These are phyloP conservation scores for Platalea minor DNA, from an alignment of 2,797 vertebrate genomes.

Conservation along the genomic window DNA sequence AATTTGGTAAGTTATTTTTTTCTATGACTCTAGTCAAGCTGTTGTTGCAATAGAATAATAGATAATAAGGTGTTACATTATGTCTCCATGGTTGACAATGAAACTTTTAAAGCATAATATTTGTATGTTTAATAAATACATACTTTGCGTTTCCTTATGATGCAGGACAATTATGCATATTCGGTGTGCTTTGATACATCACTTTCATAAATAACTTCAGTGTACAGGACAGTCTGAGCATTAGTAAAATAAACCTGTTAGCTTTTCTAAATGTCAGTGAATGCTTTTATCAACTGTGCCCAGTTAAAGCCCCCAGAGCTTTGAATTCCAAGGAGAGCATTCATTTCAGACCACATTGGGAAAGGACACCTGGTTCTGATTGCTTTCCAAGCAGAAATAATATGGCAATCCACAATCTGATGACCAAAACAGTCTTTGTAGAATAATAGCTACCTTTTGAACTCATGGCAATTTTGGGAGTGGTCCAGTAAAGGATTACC, in stretches of 20 bases:
- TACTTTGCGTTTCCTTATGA: not conserved
- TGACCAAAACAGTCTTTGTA: not conserved
- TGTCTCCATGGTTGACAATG: not conserved
- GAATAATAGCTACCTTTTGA: not conserved
- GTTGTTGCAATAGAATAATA: not conserved
- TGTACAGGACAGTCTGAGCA: not conserved
- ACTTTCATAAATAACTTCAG: not conserved
- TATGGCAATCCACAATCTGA: not conserved
- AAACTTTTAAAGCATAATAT: not conserved
- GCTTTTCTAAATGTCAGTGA: not conserved
- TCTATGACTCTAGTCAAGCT: not conserved
- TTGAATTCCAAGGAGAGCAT: not conserved
- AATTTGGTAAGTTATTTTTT: not conserved
- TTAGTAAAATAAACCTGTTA: not conserved
- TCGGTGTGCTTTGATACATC: not conserved
- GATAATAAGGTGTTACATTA: not conserved
- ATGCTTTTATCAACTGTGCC: not conserved
- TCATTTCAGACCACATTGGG: not conserved
- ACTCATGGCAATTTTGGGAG: not conserved
- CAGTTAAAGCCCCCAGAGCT: not conserved
- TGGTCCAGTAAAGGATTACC: not conserved
- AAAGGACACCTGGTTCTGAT: not conserved
- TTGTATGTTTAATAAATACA: not conserved
- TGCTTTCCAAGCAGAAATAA: not conserved
- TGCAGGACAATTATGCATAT: not conserved